phyloP scores from a whole-genome alignment of 2,113 vertebrate species.

The Capreolus pygargus region DNA sequence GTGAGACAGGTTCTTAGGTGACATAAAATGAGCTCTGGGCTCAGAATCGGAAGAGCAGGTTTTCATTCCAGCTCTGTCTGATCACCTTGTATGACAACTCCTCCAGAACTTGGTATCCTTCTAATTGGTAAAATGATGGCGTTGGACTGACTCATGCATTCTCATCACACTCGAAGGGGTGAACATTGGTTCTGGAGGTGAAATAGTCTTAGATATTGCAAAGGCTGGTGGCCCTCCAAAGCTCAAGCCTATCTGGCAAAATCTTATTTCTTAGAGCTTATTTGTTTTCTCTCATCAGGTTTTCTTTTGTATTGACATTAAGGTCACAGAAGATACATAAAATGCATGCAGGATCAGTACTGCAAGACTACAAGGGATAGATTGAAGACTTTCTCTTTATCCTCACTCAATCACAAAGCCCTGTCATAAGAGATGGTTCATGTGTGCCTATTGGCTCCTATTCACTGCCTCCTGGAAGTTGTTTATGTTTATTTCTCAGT shows the following conservation, averaged over 20 bases:
- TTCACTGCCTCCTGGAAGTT: not conserved
- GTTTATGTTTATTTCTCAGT: not conserved
- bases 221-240: not conserved
- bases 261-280: not conserved
- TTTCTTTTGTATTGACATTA: not conserved
- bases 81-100: fast-evolving
- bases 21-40: not conserved
- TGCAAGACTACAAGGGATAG: not conserved
- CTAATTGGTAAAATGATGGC: not conserved
- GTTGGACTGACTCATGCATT: not conserved
- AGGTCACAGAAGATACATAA: not conserved
- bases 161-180: not conserved
- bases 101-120: not conserved
- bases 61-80: not conserved
- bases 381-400: not conserved
- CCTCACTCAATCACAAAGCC: not conserved
- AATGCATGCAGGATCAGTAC: not conserved
- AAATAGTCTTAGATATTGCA: not conserved
- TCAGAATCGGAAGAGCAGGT: not conserved
- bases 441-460: not conserved
- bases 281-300: not conserved
- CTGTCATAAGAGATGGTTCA: not conserved
- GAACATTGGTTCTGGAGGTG: not conserved
- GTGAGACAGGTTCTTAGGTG: not conserved
- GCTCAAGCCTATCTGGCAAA: not conserved